Conservation (phyloP, 1,140 invertebrate species). For the Eriosoma lanigerum region DNA sequence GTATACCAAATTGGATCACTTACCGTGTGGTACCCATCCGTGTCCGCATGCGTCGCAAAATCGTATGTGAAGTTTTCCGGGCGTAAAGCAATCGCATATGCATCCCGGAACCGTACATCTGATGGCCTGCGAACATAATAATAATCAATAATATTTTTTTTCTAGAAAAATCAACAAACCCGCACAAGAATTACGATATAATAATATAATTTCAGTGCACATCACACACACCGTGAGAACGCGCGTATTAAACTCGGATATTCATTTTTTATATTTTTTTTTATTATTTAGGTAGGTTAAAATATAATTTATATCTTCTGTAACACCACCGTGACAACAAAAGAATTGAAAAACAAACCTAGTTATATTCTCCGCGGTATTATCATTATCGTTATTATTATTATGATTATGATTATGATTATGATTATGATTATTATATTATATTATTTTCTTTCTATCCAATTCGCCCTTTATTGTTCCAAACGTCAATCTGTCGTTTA, state of each 20-base stretch:
- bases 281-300: background rate
- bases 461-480: constrained; percentile 48
- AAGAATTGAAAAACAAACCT: constrained; percentile 48
- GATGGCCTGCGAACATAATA: constrained; percentile 66
- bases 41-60: constrained; percentile 74
- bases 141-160: constrained; percentile 11
- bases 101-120: constrained; percentile 72
- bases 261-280: constrained; percentile 10
- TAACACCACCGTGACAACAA: constrained; percentile 18
- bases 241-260: background rate
- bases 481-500: constrained; percentile 52
- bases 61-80: constrained; percentile 69
- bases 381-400: background rate
- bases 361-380: background rate
- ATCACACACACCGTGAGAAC: constrained; percentile 34
- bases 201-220: background rate
- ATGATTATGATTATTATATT: background rate
- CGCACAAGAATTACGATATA: background rate
- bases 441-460: constrained; percentile 20
- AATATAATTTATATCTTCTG: background rate
- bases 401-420: too few species aligned
- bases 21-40: constrained; percentile 78
- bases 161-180: background rate
- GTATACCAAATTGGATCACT: constrained; percentile 58
- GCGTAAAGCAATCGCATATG: constrained; percentile 74